phyloP scores from a whole-genome alignment of 2,797 vertebrate genomes.

The Eulemur mongoz region DNA sequence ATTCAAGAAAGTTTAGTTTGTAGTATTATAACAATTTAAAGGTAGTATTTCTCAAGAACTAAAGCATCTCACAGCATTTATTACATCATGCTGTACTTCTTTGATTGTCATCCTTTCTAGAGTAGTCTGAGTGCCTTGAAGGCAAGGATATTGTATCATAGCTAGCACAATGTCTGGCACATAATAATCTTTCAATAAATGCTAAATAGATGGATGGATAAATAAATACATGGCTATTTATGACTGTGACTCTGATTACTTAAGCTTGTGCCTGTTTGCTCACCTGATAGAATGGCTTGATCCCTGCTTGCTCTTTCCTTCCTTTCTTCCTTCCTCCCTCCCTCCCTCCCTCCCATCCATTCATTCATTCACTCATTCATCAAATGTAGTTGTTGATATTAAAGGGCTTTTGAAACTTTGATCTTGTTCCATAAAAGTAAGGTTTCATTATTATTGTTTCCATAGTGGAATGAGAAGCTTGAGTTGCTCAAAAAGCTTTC shows the following conservation, averaged over 20 bases:
- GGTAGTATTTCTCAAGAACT: neutral
- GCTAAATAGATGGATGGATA: neutral
- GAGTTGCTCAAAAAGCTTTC: neutral
- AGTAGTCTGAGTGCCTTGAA: neutral
- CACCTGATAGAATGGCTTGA: neutral
- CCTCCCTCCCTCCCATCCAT: neutral
- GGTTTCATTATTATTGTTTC: neutral
- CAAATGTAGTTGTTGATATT: neutral
- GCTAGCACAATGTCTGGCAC: neutral
- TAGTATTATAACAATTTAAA: neutral
- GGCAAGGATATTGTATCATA: neutral
- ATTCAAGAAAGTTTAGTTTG: neutral
- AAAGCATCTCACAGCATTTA: neutral
- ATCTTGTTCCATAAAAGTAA: neutral
- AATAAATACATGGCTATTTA: neutral
- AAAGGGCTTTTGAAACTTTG: conserved; percentile 10
- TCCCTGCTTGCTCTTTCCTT: neutral
- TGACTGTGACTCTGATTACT: neutral
- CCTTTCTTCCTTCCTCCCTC: neutral
- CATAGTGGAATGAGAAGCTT: neutral
- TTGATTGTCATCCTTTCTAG: neutral
- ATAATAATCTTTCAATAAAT: neutral
- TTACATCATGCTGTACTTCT: neutral
- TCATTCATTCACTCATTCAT: neutral
- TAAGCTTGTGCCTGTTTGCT: neutral